A percentile compares a stretch with the other conserved stretches of the same genome.
These are phyloP conservation scores for Acleris emargana DNA, from an alignment of 2,888 invertebrate species.

Conservation along the genomic window DNA sequence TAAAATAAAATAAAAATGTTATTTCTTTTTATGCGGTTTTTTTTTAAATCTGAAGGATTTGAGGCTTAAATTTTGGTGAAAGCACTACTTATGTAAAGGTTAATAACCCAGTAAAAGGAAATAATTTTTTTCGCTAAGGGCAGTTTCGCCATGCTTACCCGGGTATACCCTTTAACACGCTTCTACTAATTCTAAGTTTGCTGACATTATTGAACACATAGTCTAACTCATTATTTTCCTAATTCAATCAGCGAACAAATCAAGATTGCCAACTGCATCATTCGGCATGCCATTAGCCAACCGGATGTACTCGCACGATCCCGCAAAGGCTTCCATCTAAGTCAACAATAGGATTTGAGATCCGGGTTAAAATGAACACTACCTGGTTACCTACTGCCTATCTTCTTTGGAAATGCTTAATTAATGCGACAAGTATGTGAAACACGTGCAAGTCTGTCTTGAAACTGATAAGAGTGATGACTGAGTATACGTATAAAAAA, in stretches of 20 bases:
- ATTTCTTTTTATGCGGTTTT: no score
- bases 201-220: no score
- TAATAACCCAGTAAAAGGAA: no score
- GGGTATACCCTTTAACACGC: no score
- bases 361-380: slow-evolving; percentile 62
- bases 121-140: no score
- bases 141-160: no score
- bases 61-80: no score
- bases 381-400: slow-evolving; percentile 46
- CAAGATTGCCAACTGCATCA: slow-evolving; percentile 39
- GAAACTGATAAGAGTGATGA: background rate
- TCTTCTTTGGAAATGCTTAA: slow-evolving; percentile 38
- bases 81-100: no score
- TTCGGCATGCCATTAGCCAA: slow-evolving; percentile 50
- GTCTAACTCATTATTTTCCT: slow-evolving; percentile 24
- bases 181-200: no score
- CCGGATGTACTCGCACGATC: slow-evolving; percentile 43
- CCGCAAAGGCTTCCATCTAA: slow-evolving; percentile 49
- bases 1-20: no score
- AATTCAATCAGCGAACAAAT: slow-evolving; percentile 52
- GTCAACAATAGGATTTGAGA: slow-evolving; percentile 53
- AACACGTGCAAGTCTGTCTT: background rate
- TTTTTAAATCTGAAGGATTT: no score
- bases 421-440: background rate
- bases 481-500: no score